Percentiles rank a stretch among this genome's conserved stretches.
Conservation (phyloP, 2,797 vertebrate genomes). For the Catamblyrhynchus diadema region DNA sequence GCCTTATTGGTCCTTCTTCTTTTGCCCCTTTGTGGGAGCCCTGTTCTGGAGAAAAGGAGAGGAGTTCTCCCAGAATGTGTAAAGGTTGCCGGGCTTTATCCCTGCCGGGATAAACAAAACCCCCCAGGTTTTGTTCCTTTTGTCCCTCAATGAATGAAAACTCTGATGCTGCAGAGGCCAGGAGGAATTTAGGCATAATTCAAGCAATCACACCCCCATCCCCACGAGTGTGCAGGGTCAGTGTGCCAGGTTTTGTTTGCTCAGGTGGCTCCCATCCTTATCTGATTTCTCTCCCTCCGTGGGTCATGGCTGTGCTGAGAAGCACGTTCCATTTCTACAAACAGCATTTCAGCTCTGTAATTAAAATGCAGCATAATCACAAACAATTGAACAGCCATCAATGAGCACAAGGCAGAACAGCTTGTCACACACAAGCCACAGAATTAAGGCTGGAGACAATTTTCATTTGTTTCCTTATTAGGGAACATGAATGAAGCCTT, state of each 20-base stretch:
- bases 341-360: slow-evolving; percentile 13
- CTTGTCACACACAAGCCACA: slow-evolving; percentile 5
- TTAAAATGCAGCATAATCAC: slow-evolving; percentile 37
- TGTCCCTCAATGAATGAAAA: background rate
- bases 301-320: background rate
- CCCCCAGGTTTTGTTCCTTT: background rate
- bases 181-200: background rate
- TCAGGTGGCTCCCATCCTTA: background rate
- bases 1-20: background rate
- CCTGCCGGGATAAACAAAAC: background rate
- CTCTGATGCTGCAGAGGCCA: background rate
- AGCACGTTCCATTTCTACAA: background rate
- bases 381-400: background rate
- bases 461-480: slow-evolving; percentile 53
- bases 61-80: background rate
- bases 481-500: slow-evolving; percentile 27
- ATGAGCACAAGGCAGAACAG: background rate
- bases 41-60: background rate
- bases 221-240: background rate
- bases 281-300: background rate
- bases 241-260: background rate
- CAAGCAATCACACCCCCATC: background rate
- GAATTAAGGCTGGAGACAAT: background rate
- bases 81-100: background rate
- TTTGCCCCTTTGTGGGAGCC: background rate